These are phyloP conservation scores for Calameuta pallipes DNA, from an alignment of 2,888 invertebrate species.

Conservation along the genomic window DNA sequence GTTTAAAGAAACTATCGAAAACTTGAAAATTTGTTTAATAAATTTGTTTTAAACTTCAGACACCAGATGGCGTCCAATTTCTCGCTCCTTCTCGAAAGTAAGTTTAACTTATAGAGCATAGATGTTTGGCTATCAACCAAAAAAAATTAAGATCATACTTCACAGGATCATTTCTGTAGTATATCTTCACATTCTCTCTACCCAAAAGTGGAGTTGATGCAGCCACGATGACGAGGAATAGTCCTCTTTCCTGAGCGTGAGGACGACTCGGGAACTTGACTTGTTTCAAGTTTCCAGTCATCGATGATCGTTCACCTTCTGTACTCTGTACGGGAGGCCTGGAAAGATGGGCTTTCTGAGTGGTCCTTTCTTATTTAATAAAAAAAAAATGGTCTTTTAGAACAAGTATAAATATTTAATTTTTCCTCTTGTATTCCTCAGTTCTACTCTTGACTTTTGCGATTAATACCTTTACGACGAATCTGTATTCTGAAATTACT, in stretches of 20 bases:
- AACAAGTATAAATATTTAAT: no score
- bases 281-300: conserved; percentile 13
- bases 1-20: neutral
- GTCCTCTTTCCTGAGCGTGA: conserved; percentile 63
- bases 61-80: neutral
- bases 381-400: neutral
- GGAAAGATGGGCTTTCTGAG: conserved; percentile 19
- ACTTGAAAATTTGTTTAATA: neutral
- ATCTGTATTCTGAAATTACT: no score
- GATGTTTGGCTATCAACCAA: neutral
- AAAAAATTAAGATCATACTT: conserved; percentile 64
- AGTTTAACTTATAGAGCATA: neutral
- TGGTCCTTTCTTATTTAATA: conserved; percentile 3
- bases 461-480: no score
- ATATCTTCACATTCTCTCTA: conserved; percentile 71
- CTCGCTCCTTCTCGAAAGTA: neutral
- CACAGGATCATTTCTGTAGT: conserved; percentile 79
- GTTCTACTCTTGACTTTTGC: no score
- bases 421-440: no score
- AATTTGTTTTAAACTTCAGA: neutral
- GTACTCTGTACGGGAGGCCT: conserved; percentile 10
- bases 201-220: conserved; percentile 67
- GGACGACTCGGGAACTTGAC: conserved; percentile 14
- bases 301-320: conserved; percentile 24
- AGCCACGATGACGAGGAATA: conserved; percentile 72